phyloP scores from a whole-genome alignment of 2,888 invertebrate genomes.

The Elaeidobius kamerunicus region DNA sequence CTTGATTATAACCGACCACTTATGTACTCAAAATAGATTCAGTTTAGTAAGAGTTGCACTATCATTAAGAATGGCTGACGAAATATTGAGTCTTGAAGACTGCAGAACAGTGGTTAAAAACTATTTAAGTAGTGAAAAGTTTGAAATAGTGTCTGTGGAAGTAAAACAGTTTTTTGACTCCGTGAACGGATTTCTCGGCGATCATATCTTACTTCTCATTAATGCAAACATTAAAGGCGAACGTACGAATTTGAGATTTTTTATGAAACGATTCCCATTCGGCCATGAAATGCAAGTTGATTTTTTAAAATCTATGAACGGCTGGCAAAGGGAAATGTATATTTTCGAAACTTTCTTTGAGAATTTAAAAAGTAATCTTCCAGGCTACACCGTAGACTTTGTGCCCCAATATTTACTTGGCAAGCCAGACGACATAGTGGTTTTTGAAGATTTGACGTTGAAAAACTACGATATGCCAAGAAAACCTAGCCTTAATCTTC shows the following conservation, averaged over 20 bases:
- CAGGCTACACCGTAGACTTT: conserved; percentile 19
- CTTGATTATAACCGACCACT: too few relatives aligned
- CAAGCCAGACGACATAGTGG: conserved; percentile 20
- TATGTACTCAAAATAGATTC: too few relatives aligned
- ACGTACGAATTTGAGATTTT: conserved; percentile 13
- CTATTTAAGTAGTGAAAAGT: conserved; percentile 10
- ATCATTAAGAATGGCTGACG: conserved; percentile 4
- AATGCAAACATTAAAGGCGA: conserved; percentile 5
- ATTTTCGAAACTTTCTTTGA: conserved; percentile 20
- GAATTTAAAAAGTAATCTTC: conserved; percentile 14
- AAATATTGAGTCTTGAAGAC: conserved; percentile 15
- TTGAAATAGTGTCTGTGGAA: conserved; percentile 9
- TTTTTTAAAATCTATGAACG: conserved; percentile 19
- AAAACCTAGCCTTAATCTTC: conserved; percentile 19
- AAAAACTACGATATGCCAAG: conserved; percentile 23
- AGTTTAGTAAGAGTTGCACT: conserved; percentile 1
- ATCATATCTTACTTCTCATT: conserved; percentile 24
- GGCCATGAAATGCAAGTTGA: conserved; percentile 24
- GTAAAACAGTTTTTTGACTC: conserved; percentile 22
- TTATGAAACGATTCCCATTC: conserved; percentile 25
- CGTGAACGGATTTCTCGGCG: conserved; percentile 29
- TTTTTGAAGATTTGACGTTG: conserved; percentile 29
- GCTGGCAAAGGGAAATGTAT: conserved; percentile 28
- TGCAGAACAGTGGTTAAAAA: conserved; percentile 17
- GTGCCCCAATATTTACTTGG: conserved; percentile 22